Conservation (phyloP, 2,113 vertebrate species). For the Phalacrocorax brasilianus region DNA sequence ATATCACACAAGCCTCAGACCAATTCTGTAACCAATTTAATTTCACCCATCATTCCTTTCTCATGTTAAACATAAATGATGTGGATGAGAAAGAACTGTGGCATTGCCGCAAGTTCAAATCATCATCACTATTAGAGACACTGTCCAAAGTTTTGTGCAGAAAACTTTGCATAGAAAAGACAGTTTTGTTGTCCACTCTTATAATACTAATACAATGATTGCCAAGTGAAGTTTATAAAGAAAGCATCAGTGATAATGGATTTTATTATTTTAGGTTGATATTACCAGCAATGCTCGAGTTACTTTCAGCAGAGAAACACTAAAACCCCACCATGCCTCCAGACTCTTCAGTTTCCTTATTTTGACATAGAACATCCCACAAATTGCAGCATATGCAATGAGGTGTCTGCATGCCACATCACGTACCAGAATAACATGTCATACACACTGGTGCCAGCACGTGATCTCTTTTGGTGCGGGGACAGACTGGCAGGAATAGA, state of each 20-base stretch:
- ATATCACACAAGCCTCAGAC: neutral
- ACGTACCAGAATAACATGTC: neutral
- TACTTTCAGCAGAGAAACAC: neutral
- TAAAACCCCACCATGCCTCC: neutral
- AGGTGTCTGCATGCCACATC: neutral
- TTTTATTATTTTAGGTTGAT: neutral
- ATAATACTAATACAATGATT: neutral
- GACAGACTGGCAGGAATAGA: neutral
- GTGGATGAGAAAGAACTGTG: neutral
- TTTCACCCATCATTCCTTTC: neutral
- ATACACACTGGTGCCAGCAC: no score
- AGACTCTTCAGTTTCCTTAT: neutral
- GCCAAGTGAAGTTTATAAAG: neutral
- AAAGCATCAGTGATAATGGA: neutral
- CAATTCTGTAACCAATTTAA: neutral
- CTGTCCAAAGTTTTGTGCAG: neutral
- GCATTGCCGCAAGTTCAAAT: neutral
- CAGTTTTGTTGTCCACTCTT: neutral
- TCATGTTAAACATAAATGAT: neutral
- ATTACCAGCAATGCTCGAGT: neutral
- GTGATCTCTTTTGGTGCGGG: neutral
- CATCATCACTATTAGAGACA: neutral
- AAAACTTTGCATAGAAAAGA: neutral
- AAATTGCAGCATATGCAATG: neutral
- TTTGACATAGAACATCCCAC: neutral